These are phyloP conservation scores for Ophthalmolycus amberensis DNA, from an alignment of 2,113 vertebrate genomes.

Conservation along the genomic window DNA sequence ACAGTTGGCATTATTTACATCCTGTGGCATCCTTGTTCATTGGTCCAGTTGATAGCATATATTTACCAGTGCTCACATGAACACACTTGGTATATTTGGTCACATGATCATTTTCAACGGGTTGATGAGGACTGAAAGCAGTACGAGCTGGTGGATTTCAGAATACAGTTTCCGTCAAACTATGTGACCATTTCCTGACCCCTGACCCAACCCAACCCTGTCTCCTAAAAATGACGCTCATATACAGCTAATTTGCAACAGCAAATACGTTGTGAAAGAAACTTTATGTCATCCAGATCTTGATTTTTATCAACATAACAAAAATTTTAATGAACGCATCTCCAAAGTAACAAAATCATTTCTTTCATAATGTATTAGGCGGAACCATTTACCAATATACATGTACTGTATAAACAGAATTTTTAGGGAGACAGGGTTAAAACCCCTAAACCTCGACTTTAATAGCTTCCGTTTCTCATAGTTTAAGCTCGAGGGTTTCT, in stretches of 20 bases:
- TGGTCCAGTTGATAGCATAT: conserved; percentile 21
- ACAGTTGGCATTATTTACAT: conserved; percentile 43
- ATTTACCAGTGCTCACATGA: not conserved
- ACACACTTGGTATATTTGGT: conserved; percentile 22
- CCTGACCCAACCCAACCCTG: conserved; percentile 9
- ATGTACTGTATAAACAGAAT: conserved; percentile 3
- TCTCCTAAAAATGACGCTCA: not conserved
- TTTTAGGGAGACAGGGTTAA: conserved; percentile 20
- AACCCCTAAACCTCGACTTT: conserved; percentile 1
- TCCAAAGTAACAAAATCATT: not conserved
- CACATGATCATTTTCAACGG: not conserved
- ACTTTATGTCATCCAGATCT: not conserved
- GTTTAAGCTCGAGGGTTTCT: conserved; percentile 40
- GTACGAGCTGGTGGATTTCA: not conserved
- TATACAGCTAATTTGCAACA: not conserved
- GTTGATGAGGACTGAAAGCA: not conserved
- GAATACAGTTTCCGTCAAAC: not conserved
- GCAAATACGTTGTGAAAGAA: conserved; percentile 5
- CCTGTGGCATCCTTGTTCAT: conserved; percentile 3
- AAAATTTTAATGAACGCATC: not conserved
- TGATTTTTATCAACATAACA: not conserved
- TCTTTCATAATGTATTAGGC: not conserved
- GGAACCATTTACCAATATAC: not conserved
- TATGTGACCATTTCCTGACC: not conserved
- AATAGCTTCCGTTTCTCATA: conserved; percentile 23